Evolutionary conservation across 2,888 invertebrate genomes (phyloP).

Genomic region (Helleia helle): DNA sequence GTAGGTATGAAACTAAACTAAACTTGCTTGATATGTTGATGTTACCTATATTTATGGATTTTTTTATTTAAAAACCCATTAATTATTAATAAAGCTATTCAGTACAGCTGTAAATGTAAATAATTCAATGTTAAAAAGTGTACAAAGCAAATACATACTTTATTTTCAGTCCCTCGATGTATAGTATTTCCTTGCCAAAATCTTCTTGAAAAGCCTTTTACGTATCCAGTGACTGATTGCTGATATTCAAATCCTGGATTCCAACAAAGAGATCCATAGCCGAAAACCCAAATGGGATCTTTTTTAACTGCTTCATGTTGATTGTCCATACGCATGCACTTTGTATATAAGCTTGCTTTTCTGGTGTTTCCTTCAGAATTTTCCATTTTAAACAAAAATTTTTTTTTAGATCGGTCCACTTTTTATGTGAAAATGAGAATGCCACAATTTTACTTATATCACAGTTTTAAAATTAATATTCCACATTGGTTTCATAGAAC

Average conservation of each 20-base stretch:
- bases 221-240: slow-evolving; percentile 86
- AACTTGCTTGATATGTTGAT: too few species aligned
- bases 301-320: slow-evolving; percentile 32
- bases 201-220: slow-evolving; percentile 85
- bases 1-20: too few species aligned
- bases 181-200: slow-evolving; percentile 96
- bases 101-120: too few species aligned
- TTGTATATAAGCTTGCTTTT: slow-evolving; percentile 15
- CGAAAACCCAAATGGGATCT: slow-evolving; percentile 89
- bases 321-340: slow-evolving; percentile 4
- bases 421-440: neutral
- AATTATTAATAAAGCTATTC: too few species aligned
- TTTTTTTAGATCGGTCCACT: neutral
- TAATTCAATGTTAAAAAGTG: too few species aligned
- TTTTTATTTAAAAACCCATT: too few species aligned
- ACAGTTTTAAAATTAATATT: neutral
- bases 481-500: neutral
- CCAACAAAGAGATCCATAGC: slow-evolving; percentile 97
- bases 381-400: slow-evolving; percentile 5
- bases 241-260: slow-evolving; percentile 92
- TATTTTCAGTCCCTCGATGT: slow-evolving; percentile 82
- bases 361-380: slow-evolving; percentile 9
- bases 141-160: slow-evolving; percentile 68
- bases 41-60: too few species aligned
- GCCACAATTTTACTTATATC: neutral